Base-by-base conservation (phyloP, 2,797 vertebrate species). In the Acridotheres tristis region DNA sequence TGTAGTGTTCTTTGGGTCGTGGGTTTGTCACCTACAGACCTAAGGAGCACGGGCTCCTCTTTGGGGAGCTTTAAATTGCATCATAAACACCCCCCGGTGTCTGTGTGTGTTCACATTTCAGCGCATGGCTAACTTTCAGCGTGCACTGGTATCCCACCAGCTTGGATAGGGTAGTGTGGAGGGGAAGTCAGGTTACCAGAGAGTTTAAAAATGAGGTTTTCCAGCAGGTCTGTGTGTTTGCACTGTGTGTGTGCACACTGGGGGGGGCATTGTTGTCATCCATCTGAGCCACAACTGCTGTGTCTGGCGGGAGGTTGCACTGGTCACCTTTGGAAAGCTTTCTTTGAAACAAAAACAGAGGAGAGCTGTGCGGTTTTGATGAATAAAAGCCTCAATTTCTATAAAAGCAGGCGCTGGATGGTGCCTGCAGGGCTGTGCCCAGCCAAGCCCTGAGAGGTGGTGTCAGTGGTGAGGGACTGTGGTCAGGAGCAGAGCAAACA, bases 111-210 rank as follows among this genome's bases (percentile, higher is more conserved):
- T 68, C 34, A 50, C 34, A 34, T 58, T 48, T 43, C 69, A 83
- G 43, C 17, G 30, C n/a, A 1, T 4, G 38, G 54, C n/a, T 86
- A 48, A 89, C 74, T 93, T 85, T 8, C 58, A 69, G 75, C 0
- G 0, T n/a, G 15, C 5, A 0, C 42, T 89, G 21, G 0, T 30
- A 30, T 50, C 61, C 32, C 32, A 61, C 14, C 48, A 55, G 59
- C 59, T 82, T 10, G 3, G 50, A 11, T 4, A 26, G 38, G 48
- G 14, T 21, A 8, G 38, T 3, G 72, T 22, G 30, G 61, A 61
- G 50, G 15, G 43, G 14, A 79, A n/a, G 22, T 3, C 1, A 22
- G 45, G 14, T 12, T 58, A 36, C 43, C 1, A 9, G 13, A 29
- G 55, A 54, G 88, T 61, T 90, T 62, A 23, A 63, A 78, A 63